Conservation (phyloP, 2,888 invertebrate genomes). For the Bruchidius siliquastri region DNA sequence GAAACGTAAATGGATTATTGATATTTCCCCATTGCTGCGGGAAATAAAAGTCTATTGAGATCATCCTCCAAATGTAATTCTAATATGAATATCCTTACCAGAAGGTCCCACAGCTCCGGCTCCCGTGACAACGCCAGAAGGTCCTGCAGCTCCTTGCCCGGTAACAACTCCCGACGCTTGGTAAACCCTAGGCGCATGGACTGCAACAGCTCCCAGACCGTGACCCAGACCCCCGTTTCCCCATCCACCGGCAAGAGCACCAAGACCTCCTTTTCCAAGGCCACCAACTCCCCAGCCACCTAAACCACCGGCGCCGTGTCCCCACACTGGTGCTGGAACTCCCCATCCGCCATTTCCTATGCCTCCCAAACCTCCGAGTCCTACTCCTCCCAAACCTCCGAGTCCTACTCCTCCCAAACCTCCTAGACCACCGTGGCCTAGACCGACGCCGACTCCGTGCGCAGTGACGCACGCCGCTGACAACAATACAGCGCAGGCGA, state of each 20-base stretch:
- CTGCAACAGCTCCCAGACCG: not conserved
- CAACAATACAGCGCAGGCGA: not conserved
- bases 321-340: conserved; percentile 1
- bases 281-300: not conserved
- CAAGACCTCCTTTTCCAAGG: not conserved
- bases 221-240: not conserved
- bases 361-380: not conserved
- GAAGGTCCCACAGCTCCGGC: conserved; percentile 19
- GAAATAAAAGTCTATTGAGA: too few species aligned
- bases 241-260: not conserved
- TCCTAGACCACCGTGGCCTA: too few species aligned
- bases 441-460: not conserved
- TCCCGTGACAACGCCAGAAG: conserved; percentile 21
- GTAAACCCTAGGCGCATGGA: not conserved
- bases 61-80: too few species aligned
- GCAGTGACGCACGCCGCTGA: not conserved
- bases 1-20: too few species aligned
- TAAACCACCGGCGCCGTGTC: not conserved
- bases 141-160: conserved; percentile 23
- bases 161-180: conserved; percentile 23
- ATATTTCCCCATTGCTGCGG: too few species aligned
- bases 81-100: conserved; percentile 1
- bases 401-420: not conserved
- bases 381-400: too few species aligned
- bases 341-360: not conserved